Base-by-base conservation (phyloP, 2,113 vertebrate species). In the Salvelinus fontinalis region DNA sequence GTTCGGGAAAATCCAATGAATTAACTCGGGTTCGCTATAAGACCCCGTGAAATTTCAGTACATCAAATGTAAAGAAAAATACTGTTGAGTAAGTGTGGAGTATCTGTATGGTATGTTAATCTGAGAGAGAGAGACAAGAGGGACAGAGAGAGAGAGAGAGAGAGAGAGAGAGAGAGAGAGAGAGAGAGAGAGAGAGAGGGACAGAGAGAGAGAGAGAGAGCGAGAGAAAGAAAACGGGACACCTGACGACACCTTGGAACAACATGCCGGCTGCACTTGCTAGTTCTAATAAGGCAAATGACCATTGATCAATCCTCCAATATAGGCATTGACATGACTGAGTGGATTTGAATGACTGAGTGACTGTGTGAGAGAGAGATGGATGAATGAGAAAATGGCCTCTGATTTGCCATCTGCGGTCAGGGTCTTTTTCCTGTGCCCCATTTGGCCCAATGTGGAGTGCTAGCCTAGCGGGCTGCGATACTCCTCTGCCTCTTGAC, bases 371-470 rank as follows among this genome's bases (percentile, higher is more conserved):
- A 83, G 69, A 31, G 72, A 62, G 74, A 86, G 84, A 79, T 75
- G 80, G 81, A 85, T 83, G 71, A 67, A 76, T 70, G 75, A 78
- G 67, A 83, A 83, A 83, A 83, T 83, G 78, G 59, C 80, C 76
- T 83, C 70, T 78, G 81, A 85, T 83, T 76, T 49, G 71, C 81
- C 84, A 85, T 85, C 84, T 85, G 84, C 79, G 81, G 78, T 51
- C 76, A 79, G 76, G 81, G 78, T 83, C 75, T 24, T 51, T 81
- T 78, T 81, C 79, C 81, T 74, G 78, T 66, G 71, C 78, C 81
- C 81, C 84, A 83, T 83, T 83, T 85, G 84, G 84, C 62, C 84
- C 72, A 54, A 64, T 70, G 78, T 75, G 70, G 82, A 82, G 80
- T 78, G 67, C 62, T 75, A 26, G n/a, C 60, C 9, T 12, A 54